phyloP scores from a whole-genome alignment of 2,888 invertebrate species.

The Epinotia demarniana region DNA sequence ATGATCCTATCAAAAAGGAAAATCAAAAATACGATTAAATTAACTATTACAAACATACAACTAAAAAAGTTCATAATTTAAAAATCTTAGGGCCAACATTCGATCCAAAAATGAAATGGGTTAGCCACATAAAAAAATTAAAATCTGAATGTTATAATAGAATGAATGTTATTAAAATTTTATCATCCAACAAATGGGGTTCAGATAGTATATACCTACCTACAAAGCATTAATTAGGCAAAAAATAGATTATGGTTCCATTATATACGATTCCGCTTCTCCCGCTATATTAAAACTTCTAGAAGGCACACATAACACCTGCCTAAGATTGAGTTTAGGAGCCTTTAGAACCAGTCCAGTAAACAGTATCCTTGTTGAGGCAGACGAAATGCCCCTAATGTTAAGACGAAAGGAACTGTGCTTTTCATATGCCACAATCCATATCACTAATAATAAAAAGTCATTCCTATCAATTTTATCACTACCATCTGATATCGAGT shows the following conservation, averaged over 20 bases:
- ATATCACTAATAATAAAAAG: neutral
- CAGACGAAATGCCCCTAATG: too few species aligned
- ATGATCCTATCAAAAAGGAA: neutral
- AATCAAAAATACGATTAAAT: neutral
- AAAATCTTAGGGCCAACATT: neutral
- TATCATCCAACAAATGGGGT: neutral
- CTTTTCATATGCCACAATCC: neutral
- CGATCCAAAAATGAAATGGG: slow-evolving; percentile 2
- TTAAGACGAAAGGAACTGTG: too few species aligned
- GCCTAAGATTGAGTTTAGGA: neutral
- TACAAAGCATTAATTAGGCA: slow-evolving; percentile 7
- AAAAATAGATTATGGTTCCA: slow-evolving; percentile 1
- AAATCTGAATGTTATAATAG: slow-evolving; percentile 1
- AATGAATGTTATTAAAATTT: slow-evolving; percentile 6
- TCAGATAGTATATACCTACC: neutral
- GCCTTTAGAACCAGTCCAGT: neutral
- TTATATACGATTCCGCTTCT: neutral
- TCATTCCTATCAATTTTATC: neutral
- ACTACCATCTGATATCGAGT: neutral
- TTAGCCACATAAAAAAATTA: neutral
- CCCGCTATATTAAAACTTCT: neutral
- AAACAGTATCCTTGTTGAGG: neutral
- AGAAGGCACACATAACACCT: slow-evolving; percentile 2
- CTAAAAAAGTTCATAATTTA: slow-evolving; percentile 4
- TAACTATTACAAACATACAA: slow-evolving; percentile 2